Evolutionary conservation across 1,140 invertebrate genomes (phyloP).

Genomic region (Pogonomyrmex barbatus): DNA sequence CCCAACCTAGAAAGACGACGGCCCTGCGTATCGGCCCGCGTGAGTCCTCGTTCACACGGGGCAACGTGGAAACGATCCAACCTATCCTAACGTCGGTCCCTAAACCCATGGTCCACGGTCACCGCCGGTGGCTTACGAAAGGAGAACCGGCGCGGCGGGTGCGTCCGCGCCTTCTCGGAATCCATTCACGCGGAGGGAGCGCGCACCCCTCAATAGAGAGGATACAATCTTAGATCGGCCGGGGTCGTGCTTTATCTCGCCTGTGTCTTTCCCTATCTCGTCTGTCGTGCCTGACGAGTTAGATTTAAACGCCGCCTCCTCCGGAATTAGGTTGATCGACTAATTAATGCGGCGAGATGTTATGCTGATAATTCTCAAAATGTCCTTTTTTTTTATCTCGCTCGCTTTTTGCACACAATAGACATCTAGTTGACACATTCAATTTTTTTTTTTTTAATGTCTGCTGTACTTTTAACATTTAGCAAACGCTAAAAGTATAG

Average conservation of each 20-base stretch:
- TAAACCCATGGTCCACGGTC: slow-evolving; percentile 27
- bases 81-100: slow-evolving; percentile 67
- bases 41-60: slow-evolving; percentile 21
- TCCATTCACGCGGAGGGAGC: slow-evolving; percentile 63
- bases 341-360: slow-evolving; percentile 22
- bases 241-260: slow-evolving; percentile 41
- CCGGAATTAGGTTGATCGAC: slow-evolving; percentile 38
- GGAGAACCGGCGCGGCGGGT: neutral
- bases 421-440: neutral
- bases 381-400: neutral
- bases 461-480: neutral
- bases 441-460: neutral
- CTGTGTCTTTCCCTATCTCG: neutral
- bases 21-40: neutral
- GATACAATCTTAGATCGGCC: slow-evolving; percentile 48
- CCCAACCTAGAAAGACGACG: slow-evolving; percentile 17
- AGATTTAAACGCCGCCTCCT: slow-evolving; percentile 42
- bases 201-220: neutral
- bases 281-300: slow-evolving; percentile 41
- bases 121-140: slow-evolving; percentile 21
- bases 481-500: neutral
- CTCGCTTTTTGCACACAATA: neutral
- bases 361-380: neutral
- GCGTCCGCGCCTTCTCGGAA: slow-evolving; percentile 64
- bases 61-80: slow-evolving; percentile 59